A percentile compares a stretch with the other conserved stretches of the same genome.
phyloP scores from a whole-genome alignment of 2,113 vertebrate genomes.

The Hemibagrus wyckioides region DNA sequence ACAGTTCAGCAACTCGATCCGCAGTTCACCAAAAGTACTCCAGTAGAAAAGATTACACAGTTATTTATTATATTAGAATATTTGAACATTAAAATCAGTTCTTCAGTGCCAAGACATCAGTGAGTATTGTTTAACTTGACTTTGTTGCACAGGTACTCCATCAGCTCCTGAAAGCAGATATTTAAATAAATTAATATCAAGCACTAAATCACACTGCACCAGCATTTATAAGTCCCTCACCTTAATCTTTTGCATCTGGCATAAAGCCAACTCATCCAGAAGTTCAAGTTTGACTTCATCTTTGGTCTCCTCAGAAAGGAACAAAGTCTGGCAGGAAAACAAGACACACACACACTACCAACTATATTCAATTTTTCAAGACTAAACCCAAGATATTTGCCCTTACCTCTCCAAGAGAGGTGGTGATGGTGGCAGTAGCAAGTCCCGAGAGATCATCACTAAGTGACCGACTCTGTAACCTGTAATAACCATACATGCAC shows the following conservation, averaged over 20 bases:
- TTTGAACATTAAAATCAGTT: background rate
- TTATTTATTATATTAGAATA: constrained; percentile 11
- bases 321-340: constrained; percentile 28
- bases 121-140: constrained; percentile 31
- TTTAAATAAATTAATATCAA: too few species aligned
- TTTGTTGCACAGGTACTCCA: constrained; percentile 54
- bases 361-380: too few species aligned
- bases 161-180: constrained; percentile 38
- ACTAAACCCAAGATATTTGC: too few species aligned
- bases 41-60: background rate
- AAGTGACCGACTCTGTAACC: constrained; percentile 27
- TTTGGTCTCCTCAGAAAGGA: constrained; percentile 48
- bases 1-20: background rate
- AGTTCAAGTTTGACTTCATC: constrained; percentile 50
- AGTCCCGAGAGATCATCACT: constrained; percentile 47
- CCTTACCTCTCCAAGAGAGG: constrained; percentile 46
- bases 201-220: background rate
- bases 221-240: background rate
- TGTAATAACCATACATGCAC: too few species aligned
- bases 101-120: background rate
- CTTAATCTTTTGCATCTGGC: constrained; percentile 51
- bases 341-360: background rate
- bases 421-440: constrained; percentile 44
- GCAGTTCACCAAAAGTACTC: background rate
- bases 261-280: constrained; percentile 41